Conservation (phyloP, 2,113 vertebrate species). For the Chamaea fasciata region DNA sequence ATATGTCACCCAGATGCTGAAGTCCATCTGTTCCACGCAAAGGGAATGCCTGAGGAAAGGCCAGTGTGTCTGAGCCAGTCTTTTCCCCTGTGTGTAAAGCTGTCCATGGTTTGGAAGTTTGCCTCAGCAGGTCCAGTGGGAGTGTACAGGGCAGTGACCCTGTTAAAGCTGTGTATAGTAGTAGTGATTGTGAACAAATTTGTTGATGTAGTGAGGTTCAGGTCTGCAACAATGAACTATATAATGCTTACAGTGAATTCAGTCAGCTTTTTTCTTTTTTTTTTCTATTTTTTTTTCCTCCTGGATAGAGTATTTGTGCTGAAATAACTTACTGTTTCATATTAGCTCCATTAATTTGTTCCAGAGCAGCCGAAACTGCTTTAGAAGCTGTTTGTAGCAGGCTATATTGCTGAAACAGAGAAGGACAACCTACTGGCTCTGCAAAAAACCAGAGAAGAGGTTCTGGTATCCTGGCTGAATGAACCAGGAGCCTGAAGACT, state of each 20-base stretch:
- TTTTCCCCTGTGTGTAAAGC: background rate
- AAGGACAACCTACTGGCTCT: background rate
- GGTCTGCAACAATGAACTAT: background rate
- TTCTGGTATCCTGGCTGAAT: background rate
- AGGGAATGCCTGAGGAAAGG: background rate
- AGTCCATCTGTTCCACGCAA: background rate
- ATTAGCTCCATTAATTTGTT: background rate
- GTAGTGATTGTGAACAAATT: background rate
- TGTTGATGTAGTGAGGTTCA: background rate
- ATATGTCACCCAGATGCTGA: background rate
- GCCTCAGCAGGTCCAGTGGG: background rate
- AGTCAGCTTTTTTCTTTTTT: background rate
- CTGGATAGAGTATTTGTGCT: background rate
- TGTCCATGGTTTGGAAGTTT: background rate
- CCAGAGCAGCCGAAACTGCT: background rate
- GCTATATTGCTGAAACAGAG: background rate
- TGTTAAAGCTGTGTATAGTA: background rate
- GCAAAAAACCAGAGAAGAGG: background rate
- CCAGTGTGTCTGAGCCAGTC: background rate
- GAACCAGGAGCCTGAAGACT: background rate
- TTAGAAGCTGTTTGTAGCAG: background rate
- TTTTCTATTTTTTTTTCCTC: too few relatives aligned
- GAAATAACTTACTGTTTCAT: background rate
- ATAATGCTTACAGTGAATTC: background rate
- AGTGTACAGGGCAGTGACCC: background rate